A percentile compares a stretch with the other conserved stretches of the same genome.
Evolutionary conservation across 2,113 vertebrate species (phyloP).

Genomic region (Sinocyclocheilus anophthalmus): DNA sequence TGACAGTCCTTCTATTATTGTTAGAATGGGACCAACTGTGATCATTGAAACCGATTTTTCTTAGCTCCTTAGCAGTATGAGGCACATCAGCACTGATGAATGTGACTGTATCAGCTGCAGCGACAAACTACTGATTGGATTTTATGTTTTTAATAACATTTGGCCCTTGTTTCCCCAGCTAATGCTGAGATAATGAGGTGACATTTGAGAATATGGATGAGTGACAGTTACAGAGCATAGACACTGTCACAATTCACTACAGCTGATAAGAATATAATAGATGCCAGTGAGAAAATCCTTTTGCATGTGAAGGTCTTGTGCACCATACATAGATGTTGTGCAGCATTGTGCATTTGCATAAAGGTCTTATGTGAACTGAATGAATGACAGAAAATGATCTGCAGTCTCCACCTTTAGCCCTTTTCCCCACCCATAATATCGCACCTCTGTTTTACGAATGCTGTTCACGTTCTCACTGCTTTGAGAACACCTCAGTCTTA

Average conservation of each 20-base stretch:
- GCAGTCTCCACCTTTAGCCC: not conserved
- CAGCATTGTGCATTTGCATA: conserved; percentile 8
- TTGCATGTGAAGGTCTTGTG: conserved; percentile 5
- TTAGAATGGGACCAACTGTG: not conserved
- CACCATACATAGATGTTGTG: not conserved
- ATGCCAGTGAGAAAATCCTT: not conserved
- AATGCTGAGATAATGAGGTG: conserved; percentile 29
- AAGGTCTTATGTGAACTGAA: not conserved
- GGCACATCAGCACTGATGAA: not conserved
- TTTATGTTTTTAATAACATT: conserved; percentile 27
- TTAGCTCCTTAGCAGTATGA: not conserved
- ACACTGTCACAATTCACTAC: not conserved
- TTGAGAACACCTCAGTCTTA: not conserved
- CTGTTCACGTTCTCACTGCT: not conserved
- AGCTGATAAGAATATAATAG: conserved; percentile 21
- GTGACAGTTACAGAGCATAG: conserved; percentile 25
- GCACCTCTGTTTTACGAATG: not conserved
- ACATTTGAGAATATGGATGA: conserved; percentile 34
- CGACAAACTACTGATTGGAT: conserved; percentile 13
- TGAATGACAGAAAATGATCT: conserved; percentile 10
- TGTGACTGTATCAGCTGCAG: not conserved
- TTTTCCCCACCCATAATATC: not conserved
- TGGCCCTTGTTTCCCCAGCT: not conserved
- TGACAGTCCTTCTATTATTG: not conserved
- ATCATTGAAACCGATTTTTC: not conserved